A percentile compares a stretch with the other conserved stretches of the same genome.
Conservation (phyloP, 2,888 invertebrate genomes). For the Tholera decimalis region DNA sequence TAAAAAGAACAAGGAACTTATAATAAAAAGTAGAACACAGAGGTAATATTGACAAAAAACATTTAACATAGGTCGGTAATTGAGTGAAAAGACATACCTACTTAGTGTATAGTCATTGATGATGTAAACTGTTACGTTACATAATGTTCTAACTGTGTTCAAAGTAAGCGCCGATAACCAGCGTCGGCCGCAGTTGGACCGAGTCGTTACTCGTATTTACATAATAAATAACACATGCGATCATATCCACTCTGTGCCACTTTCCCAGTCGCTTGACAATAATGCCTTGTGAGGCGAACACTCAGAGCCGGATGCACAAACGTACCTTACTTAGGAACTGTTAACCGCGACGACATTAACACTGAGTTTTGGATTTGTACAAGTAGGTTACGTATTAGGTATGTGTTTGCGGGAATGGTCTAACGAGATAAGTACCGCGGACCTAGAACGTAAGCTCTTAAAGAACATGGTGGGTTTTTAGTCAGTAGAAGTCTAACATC, state of each 20-base stretch:
- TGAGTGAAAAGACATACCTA: constrained; percentile 46
- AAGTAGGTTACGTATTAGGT: no score
- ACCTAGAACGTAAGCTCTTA: no score
- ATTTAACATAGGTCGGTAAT: constrained; percentile 28
- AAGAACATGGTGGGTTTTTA: no score
- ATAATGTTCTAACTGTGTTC: constrained; percentile 66
- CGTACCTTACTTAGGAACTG: no score
- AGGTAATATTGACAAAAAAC: constrained; percentile 36
- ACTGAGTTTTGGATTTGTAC: no score
- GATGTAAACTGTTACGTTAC: constrained; percentile 59
- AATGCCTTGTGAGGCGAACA: constrained; percentile 7
- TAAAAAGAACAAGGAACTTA: neutral
- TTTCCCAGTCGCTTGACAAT: constrained; percentile 64
- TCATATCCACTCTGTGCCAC: constrained; percentile 72
- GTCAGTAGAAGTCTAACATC: no score
- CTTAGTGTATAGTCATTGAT: constrained; percentile 24
- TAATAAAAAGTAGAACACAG: constrained; percentile 38
- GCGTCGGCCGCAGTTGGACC: constrained; percentile 48
- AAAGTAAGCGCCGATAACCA: constrained; percentile 57
- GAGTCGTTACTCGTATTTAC: constrained; percentile 59
- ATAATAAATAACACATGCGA: constrained; percentile 64
- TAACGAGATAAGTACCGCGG: no score
- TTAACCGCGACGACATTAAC: no score
- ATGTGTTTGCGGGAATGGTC: no score
- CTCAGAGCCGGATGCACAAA: neutral